phyloP scores from a whole-genome alignment of 2,113 vertebrate species.

The Chloebia gouldiae region DNA sequence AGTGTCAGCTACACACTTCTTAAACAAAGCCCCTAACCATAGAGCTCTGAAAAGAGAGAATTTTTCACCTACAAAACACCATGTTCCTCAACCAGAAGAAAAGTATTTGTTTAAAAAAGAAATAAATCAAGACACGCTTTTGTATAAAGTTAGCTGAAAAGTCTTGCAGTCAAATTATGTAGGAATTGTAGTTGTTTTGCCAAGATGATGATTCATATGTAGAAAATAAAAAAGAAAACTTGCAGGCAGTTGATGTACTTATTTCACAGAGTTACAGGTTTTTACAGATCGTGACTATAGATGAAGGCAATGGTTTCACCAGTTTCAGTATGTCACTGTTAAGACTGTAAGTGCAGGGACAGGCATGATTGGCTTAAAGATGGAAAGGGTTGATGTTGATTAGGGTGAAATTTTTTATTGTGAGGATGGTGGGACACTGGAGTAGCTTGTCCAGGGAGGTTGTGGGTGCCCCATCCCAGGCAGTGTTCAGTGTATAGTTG shows the following conservation, averaged over 20 bases:
- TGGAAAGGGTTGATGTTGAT: neutral
- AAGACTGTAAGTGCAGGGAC: neutral
- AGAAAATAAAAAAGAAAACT: neutral
- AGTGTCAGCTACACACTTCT: neutral
- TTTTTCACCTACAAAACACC: neutral
- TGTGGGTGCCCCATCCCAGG: neutral
- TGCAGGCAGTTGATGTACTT: neutral
- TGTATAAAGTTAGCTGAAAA: neutral
- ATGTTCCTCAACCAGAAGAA: neutral
- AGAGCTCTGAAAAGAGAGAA: neutral
- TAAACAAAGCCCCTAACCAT: neutral
- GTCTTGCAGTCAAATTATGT: neutral
- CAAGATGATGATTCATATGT: neutral
- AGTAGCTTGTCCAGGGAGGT: accelerated
- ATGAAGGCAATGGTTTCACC: neutral
- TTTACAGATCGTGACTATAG: neutral
- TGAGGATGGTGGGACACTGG: neutral
- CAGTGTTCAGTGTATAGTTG: neutral
- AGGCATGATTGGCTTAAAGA: neutral
- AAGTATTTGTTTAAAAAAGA: neutral
- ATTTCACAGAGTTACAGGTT: neutral
- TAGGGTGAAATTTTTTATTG: neutral
- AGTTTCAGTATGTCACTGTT: neutral
- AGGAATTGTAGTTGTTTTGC: neutral
- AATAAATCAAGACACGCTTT: neutral